phyloP scores from a whole-genome alignment of 2,888 invertebrate species.

The Sinotaia quadrata region DNA sequence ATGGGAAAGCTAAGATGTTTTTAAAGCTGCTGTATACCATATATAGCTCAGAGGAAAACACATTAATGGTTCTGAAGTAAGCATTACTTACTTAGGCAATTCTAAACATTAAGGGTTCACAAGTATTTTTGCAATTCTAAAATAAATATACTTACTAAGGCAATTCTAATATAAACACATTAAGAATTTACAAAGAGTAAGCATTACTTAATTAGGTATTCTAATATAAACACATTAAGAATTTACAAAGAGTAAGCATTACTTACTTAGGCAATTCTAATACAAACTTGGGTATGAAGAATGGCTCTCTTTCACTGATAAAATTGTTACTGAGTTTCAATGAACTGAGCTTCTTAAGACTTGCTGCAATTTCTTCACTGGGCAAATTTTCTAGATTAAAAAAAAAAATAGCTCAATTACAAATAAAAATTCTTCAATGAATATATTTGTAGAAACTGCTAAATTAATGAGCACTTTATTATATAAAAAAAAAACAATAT shows the following conservation, averaged over 20 bases:
- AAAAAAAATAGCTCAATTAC: neutral
- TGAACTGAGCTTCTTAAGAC: slow-evolving; percentile 49
- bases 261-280: slow-evolving; percentile 61
- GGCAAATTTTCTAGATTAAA: slow-evolving; percentile 58
- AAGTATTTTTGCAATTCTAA: no score
- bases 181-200: no score
- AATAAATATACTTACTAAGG: no score
- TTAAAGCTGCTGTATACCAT: no score
- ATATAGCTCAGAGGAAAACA: no score
- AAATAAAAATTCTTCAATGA: neutral
- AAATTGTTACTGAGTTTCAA: slow-evolving; percentile 58
- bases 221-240: no score
- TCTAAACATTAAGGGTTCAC: no score
- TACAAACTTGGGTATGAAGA: slow-evolving; percentile 65
- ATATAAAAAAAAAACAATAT: neutral
- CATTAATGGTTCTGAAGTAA: no score
- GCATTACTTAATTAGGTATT: slow-evolving; percentile 53
- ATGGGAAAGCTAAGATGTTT: no score
- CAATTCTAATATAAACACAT: no score
- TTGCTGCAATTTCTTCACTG: slow-evolving; percentile 46
- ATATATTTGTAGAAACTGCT: neutral
- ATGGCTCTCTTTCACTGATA: slow-evolving; percentile 57
- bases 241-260: no score
- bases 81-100: no score
- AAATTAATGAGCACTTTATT: neutral